A percentile compares a stretch with the other conserved stretches of the same genome.
phyloP scores from a whole-genome alignment of 2,888 invertebrate species.

The Drosophila lutescens region DNA sequence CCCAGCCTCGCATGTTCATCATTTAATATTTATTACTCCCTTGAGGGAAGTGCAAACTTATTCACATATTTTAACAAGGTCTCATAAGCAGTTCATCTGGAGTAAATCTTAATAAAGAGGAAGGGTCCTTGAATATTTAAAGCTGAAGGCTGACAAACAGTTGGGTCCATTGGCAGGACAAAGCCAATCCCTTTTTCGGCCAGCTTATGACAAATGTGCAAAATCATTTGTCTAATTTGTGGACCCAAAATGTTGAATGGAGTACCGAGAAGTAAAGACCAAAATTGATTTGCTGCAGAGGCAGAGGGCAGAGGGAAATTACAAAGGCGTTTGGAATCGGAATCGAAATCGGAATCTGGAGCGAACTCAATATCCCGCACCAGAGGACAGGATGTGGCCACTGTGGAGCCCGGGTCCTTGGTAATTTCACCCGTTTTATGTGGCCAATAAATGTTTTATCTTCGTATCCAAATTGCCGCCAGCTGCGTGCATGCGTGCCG shows the following conservation, averaged over 20 bases:
- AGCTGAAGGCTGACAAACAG: constrained; percentile 3
- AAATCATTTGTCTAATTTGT: constrained; percentile 69
- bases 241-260: constrained; percentile 24
- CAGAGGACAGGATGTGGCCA: constrained; percentile 36
- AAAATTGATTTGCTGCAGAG: constrained; percentile 62
- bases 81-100: not conserved
- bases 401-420: constrained; percentile 28
- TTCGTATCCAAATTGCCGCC: constrained; percentile 74
- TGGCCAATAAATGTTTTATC: constrained; percentile 79
- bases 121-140: not conserved
- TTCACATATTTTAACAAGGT: not conserved
- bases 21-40: not conserved
- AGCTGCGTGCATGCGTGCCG: constrained; percentile 76
- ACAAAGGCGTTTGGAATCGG: constrained; percentile 33
- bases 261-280: constrained; percentile 22
- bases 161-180: constrained; percentile 17
- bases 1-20: not conserved
- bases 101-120: not conserved
- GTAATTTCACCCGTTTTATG: constrained; percentile 78
- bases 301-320: constrained; percentile 55
- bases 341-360: constrained; percentile 16
- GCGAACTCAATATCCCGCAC: constrained; percentile 23
- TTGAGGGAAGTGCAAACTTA: too few species aligned
- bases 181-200: constrained; percentile 43
- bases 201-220: constrained; percentile 58